phyloP scores from a whole-genome alignment of 2,888 invertebrate genomes.

The Cylloceria caligata region DNA sequence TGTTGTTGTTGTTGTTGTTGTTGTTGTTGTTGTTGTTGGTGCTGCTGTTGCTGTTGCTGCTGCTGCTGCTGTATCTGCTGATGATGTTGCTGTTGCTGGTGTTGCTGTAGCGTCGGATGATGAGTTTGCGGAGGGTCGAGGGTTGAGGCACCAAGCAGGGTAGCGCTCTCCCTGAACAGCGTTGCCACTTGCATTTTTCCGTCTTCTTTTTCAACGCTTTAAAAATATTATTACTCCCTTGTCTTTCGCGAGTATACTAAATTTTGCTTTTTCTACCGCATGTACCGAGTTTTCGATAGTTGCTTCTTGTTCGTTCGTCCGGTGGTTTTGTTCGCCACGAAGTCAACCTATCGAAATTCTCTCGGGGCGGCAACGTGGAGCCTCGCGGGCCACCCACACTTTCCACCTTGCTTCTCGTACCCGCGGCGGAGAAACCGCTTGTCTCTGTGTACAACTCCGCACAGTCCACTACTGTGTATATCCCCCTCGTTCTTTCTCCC shows the following conservation, averaged over 20 bases:
- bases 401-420: constrained; percentile 31
- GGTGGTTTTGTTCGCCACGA: constrained; percentile 22
- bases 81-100: constrained; percentile 71
- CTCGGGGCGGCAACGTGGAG: constrained; percentile 28
- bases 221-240: constrained; percentile 1
- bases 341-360: not conserved
- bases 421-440: constrained; percentile 15
- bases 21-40: constrained; percentile 69
- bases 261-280: not conserved
- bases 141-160: constrained; percentile 88
- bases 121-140: constrained; percentile 85
- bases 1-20: constrained; percentile 69
- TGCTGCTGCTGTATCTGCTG: constrained; percentile 68
- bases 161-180: constrained; percentile 89
- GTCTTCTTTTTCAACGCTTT: not conserved
- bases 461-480: too few species aligned
- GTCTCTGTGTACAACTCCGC: constrained; percentile 4
- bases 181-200: constrained; percentile 89
- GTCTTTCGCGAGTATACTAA: not conserved
- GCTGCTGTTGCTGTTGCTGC: constrained; percentile 69
- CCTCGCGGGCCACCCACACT: constrained; percentile 49
- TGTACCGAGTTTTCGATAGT: constrained; percentile 11
- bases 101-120: constrained; percentile 78
- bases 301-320: not conserved
- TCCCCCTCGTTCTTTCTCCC: too few species aligned